Evolutionary conservation across 2,888 invertebrate species (phyloP).

Genomic region (Dolichomitus sp.): DNA sequence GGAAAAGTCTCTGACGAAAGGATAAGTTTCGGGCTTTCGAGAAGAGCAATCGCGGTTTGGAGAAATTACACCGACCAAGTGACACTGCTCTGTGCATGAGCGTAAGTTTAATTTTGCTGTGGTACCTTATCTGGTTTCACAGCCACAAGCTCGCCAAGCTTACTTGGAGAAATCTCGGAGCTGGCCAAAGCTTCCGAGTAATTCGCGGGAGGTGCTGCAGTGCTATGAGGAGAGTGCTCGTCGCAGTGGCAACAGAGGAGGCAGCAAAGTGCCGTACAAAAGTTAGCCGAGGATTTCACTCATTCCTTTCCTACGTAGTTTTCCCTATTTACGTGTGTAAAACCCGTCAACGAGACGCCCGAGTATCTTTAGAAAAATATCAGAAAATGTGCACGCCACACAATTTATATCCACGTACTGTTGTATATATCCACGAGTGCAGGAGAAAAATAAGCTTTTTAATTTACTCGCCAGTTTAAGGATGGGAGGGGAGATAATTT

Average conservation of each 20-base stretch:
- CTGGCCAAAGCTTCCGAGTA: slow-evolving; percentile 10
- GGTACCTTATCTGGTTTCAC: slow-evolving; percentile 23
- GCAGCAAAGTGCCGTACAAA: slow-evolving; percentile 13
- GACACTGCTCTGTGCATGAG: neutral
- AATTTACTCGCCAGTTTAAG: slow-evolving; percentile 6
- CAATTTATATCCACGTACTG: slow-evolving; percentile 38
- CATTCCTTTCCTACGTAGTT: slow-evolving; percentile 9
- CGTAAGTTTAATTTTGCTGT: slow-evolving; percentile 13
- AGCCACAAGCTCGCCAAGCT: slow-evolving; percentile 7
- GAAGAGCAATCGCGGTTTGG: neutral
- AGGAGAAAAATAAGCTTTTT: slow-evolving; percentile 44
- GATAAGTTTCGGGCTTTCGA: neutral
- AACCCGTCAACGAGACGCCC: slow-evolving; percentile 6
- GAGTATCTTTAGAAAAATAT: slow-evolving; percentile 35
- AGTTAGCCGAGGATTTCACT: slow-evolving; percentile 13
- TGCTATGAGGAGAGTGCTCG: slow-evolving; percentile 11
- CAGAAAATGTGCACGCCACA: slow-evolving; percentile 11
- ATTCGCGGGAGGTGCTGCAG: slow-evolving; percentile 3
- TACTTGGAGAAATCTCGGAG: slow-evolving; percentile 19
- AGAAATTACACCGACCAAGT: neutral
- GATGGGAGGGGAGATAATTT: too few species aligned
- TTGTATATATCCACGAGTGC: slow-evolving; percentile 30
- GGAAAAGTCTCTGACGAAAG: too few species aligned
- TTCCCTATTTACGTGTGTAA: slow-evolving; percentile 51
- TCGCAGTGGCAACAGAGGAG: neutral